These are phyloP conservation scores for Hemibagrus guttatus DNA, from an alignment of 2,797 vertebrate genomes.

Conservation along the genomic window DNA sequence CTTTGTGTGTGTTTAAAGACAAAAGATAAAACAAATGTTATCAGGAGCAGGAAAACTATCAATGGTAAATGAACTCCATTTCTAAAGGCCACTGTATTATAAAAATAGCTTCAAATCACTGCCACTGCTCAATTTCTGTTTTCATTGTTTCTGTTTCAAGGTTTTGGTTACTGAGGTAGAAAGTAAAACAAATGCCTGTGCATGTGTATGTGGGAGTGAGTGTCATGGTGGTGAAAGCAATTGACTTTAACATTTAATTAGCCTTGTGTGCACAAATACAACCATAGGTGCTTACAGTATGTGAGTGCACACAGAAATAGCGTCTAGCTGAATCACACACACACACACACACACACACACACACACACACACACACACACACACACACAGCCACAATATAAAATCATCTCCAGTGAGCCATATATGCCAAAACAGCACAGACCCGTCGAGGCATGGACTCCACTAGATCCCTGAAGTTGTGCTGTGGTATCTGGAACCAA, in stretches of 20 bases:
- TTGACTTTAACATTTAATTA: conserved; percentile 8
- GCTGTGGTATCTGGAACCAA: no score
- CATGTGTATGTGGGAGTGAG: background rate
- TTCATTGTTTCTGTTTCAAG: background rate
- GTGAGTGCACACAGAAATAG: background rate
- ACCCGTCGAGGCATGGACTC: no score
- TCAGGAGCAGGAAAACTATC: background rate
- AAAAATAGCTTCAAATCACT: background rate
- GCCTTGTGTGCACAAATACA: background rate
- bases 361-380: background rate
- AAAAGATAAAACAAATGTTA: background rate
- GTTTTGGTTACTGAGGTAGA: background rate
- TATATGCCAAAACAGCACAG: background rate
- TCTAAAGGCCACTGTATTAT: background rate
- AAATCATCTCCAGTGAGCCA: background rate
- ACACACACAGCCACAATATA: background rate
- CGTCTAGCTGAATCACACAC: background rate
- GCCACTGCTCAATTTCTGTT: background rate
- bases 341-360: background rate
- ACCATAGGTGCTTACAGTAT: background rate
- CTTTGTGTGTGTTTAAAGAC: background rate
- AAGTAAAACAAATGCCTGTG: background rate
- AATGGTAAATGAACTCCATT: conserved; percentile 5
- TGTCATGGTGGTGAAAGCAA: background rate
- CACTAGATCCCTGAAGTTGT: no score